Base-by-base conservation (phyloP, 2,113 vertebrate species). In the Corythoichthys haematopterus region DNA sequence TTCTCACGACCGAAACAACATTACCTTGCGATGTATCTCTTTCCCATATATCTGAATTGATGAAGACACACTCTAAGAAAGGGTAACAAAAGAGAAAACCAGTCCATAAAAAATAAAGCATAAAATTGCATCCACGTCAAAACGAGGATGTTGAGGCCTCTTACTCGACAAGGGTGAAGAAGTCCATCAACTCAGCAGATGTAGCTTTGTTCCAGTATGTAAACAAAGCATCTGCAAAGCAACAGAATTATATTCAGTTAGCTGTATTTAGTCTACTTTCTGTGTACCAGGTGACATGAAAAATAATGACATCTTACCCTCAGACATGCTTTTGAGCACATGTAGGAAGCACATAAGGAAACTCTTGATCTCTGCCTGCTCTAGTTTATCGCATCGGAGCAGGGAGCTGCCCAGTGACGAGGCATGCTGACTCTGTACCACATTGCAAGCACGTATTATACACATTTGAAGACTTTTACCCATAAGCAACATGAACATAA, bases 11-110 rank as follows among this genome's bases (percentile, higher is more conserved):
- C 13, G 7, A 35, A 45, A 72, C 75, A 80, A 79, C 81, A 84
- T 92, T 99, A 99, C 97, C 97, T 99, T 90, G 96, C 94, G 65
- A 99, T 98, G 79, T 98, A 96, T 87, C 97, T 85, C 67, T 98
- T 99, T 20, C 97, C 97, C 96, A 98, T 96, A 84, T 99, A 99
- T 90, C 93, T 95, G 92, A 99, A 99, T 91, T 99, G 97, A 91
- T 98, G 95, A 50, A 99, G 90, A 78, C 96, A 98, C 2, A 99
- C 93, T 86, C 97, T 99, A 91, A 81, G 80, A 8, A 66, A 70
- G 20, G 59, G 82, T 20, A 53, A 53, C 4, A 0, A 38, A 55
- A 64, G 6, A 1, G 38, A 60, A 45, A 64, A 62, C 52, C 12
- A 64, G 65, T 65, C 20, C 35, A n/a, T 38, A n/a, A 2, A 45